phyloP scores from a whole-genome alignment of 1,140 invertebrate species.

The Camponotus pennsylvanicus region DNA sequence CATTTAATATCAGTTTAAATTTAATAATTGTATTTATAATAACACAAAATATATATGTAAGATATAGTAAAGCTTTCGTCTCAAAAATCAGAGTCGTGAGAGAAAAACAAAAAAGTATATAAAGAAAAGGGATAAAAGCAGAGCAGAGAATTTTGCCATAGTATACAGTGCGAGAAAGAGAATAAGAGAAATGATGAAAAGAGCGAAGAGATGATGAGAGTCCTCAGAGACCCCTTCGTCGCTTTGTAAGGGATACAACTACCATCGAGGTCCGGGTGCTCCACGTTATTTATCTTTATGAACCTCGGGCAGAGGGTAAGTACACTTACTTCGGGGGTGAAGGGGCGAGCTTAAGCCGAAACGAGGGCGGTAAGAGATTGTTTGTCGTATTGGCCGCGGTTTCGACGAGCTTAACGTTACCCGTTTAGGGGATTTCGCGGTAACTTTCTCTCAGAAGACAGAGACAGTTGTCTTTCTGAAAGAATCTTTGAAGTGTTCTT shows the following conservation, averaged over 20 bases:
- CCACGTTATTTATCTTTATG: slow-evolving; percentile 86
- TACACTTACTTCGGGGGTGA: slow-evolving; percentile 82
- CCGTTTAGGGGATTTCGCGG: slow-evolving; percentile 73
- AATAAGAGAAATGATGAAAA: slow-evolving; percentile 15
- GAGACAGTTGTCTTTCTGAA: slow-evolving; percentile 5
- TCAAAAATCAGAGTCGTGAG: slow-evolving; percentile 18
- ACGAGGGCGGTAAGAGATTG: slow-evolving; percentile 84
- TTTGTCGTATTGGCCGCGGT: slow-evolving; percentile 84
- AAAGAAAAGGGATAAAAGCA: slow-evolving; percentile 47
- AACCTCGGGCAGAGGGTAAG: slow-evolving; percentile 86
- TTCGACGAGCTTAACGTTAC: slow-evolving; percentile 78
- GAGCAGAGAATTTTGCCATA: slow-evolving; percentile 35
- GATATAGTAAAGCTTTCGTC: background rate
- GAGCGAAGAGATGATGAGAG: slow-evolving; percentile 63
- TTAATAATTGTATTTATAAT: background rate
- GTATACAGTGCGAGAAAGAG: slow-evolving; percentile 44
- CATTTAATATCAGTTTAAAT: background rate
- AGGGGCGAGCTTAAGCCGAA: slow-evolving; percentile 80
- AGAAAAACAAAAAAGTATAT: slow-evolving; percentile 35
- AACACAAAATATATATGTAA: background rate
- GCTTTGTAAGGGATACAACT: slow-evolving; percentile 70
- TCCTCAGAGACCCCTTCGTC: slow-evolving; percentile 55
- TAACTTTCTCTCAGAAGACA: slow-evolving; percentile 32
- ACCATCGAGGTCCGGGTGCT: slow-evolving; percentile 69
- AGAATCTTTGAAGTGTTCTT: background rate